Evolutionary conservation across 1,140 invertebrate genomes (phyloP), one percentile per base, ranked within the genome.

Genomic region (Globodera rostochiensis): DNA sequence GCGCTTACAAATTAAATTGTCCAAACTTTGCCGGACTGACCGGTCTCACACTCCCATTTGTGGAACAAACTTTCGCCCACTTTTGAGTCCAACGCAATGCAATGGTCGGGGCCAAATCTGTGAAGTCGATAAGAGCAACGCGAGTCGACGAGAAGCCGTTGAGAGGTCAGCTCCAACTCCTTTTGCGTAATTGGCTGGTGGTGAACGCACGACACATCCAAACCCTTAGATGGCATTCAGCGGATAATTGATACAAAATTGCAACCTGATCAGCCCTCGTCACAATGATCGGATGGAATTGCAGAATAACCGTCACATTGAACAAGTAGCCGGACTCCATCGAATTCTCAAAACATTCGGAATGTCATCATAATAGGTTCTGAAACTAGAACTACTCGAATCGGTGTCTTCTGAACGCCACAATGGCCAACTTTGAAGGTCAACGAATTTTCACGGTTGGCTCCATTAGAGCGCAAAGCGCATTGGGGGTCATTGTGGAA

Each of bases 301-400:
- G 88, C 6, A 89, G 84, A 46, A 89, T 89, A 3, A 89, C 84
- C n/a, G 88, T 86, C 19, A 90, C 76, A 81, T 90, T 90, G 83
- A 84, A 89, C 21, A 82, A 66, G 53, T 90, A 89, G 47, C 88
- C 88, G 13, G 57, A 19, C 49, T 85, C 85, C n/a, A 21, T 11
- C 69, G 69, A 64, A 64, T 64, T 64, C 57, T 64, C 13, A 64
- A 64, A 11, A 53, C 57, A 19, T 15, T 64, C 19, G 19, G 15
- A 64, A 19, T 1, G 57, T 13, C 57, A 19, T 36, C 36, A 36
- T 36, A 36, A 36, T 3, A 64, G 57, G 19, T 6, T 64, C n/a
- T 15, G 9, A 78, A 79, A 67, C 36, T 21, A 50, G 19, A 6
- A 80, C 74, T 76, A 89, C 87, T 21, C 77, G 74, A n/a, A 88